Evolutionary conservation across 2,888 invertebrate genomes (phyloP).

Genomic region (Pristionchus fissidentatus): DNA sequence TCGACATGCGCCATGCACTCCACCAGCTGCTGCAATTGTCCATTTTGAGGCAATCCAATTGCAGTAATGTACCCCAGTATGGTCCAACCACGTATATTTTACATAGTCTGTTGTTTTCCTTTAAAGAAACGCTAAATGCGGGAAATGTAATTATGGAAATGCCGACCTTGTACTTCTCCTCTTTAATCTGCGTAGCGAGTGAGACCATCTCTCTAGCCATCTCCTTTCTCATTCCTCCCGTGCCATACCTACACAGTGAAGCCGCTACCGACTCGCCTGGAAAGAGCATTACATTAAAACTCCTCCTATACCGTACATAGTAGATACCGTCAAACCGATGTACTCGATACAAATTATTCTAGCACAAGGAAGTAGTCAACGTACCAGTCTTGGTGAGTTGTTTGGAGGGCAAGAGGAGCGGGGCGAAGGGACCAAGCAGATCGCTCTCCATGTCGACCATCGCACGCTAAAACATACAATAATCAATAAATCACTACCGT

Average conservation of each 20-base stretch:
- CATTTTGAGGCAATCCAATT: background rate
- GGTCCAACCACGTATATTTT: too few relatives aligned
- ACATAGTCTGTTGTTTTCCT: too few relatives aligned
- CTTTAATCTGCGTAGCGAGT: background rate
- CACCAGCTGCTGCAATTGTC: background rate
- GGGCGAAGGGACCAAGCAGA: conserved; percentile 43
- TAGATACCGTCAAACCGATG: background rate
- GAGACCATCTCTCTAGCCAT: conserved; percentile 22
- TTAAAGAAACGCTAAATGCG: too few relatives aligned
- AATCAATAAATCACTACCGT: background rate
- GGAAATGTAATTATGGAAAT: too few relatives aligned
- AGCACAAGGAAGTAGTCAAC: background rate
- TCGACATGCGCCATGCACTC: conserved; percentile 26
- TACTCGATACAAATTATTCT: too few relatives aligned
- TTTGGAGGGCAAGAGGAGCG: conserved; percentile 19
- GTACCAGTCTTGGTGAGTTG: background rate
- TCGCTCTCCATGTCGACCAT: conserved; percentile 20
- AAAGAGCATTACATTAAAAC: too few relatives aligned
- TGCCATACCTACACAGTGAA: background rate
- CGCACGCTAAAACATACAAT: background rate
- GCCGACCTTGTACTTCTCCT: background rate
- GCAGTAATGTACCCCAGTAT: background rate
- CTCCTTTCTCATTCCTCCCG: background rate
- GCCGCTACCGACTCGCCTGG: conserved; percentile 5
- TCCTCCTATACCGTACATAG: too few relatives aligned